Percentiles rank a stretch among this genome's conserved stretches.
phyloP scores from a whole-genome alignment of 2,113 vertebrate species.

The Ictidomys tridecemlineatus region DNA sequence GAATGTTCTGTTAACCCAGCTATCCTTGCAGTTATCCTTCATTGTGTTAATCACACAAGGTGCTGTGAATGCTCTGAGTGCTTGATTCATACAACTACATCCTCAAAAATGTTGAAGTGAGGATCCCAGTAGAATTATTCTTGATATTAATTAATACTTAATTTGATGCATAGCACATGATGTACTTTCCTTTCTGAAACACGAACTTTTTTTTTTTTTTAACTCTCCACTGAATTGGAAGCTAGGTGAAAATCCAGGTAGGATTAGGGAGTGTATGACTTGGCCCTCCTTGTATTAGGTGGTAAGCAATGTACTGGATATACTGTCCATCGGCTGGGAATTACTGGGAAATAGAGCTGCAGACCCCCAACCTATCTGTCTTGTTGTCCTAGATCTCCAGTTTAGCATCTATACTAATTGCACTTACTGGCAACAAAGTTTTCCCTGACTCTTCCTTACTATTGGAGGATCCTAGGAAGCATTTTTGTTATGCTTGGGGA shows the following conservation, averaged over 20 bases:
- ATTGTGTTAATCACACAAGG: slow-evolving; percentile 39
- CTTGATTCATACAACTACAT: slow-evolving; percentile 56
- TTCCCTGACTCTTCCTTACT: neutral
- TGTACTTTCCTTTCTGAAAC: slow-evolving; percentile 38
- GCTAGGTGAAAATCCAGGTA: neutral
- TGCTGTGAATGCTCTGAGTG: slow-evolving; percentile 4
- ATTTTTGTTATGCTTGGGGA: neutral
- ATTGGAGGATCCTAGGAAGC: neutral
- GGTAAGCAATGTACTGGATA: neutral
- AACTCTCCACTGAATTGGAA: neutral
- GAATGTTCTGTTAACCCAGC: slow-evolving; percentile 30
- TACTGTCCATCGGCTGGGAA: neutral
- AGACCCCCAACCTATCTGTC: neutral
- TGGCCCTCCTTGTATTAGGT: neutral
- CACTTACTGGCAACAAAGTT: neutral
- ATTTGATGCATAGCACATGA: neutral
- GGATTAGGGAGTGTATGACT: neutral
- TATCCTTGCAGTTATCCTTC: slow-evolving; percentile 18
- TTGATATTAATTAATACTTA: neutral
- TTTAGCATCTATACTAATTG: neutral
- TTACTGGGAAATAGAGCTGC: neutral
- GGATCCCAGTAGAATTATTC: neutral
- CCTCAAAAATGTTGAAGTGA: slow-evolving; percentile 15
- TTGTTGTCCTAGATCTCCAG: neutral
- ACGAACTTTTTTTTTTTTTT: neutral